These are phyloP conservation scores for Helicoverpa assulta DNA, from an alignment of 2,888 invertebrate species.

Conservation along the genomic window DNA sequence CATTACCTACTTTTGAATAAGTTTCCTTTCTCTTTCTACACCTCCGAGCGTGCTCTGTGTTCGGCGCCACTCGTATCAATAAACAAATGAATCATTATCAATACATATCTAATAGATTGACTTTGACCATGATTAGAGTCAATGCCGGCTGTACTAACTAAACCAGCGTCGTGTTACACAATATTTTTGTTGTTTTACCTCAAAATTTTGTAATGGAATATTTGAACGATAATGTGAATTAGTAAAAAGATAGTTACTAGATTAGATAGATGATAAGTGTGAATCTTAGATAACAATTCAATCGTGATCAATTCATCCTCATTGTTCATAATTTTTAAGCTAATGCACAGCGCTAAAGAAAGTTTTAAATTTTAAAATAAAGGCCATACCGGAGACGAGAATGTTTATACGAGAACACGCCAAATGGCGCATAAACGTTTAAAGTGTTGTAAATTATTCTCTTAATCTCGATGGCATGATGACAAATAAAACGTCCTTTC, in stretches of 20 bases:
- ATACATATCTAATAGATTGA: conserved; percentile 67
- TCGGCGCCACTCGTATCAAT: conserved; percentile 81
- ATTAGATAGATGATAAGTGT: neutral
- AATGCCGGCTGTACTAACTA: conserved; percentile 60
- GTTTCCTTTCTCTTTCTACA: conserved; percentile 90
- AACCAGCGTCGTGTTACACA: conserved; percentile 49
- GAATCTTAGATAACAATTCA: neutral
- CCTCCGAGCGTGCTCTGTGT: conserved; percentile 79
- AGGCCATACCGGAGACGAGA: conserved; percentile 65
- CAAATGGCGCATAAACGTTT: conserved; percentile 84
- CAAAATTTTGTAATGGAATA: conserved; percentile 10
- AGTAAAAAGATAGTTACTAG: neutral
- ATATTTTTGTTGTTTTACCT: conserved; percentile 40
- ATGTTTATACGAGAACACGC: conserved; percentile 80
- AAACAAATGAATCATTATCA: conserved; percentile 73
- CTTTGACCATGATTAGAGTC: conserved; percentile 72
- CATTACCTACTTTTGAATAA: conserved; percentile 90
- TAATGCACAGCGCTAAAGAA: conserved; percentile 52
- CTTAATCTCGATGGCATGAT: conserved; percentile 76
- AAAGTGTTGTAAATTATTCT: conserved; percentile 80
- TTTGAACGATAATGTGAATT: neutral
- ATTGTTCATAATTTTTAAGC: conserved; percentile 24
- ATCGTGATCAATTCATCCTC: neutral
- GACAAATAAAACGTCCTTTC: conserved; percentile 84
- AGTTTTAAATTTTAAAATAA: conserved; percentile 78